phyloP scores from a whole-genome alignment of 2,797 vertebrate species.

The Thripadectes ignobilis region DNA sequence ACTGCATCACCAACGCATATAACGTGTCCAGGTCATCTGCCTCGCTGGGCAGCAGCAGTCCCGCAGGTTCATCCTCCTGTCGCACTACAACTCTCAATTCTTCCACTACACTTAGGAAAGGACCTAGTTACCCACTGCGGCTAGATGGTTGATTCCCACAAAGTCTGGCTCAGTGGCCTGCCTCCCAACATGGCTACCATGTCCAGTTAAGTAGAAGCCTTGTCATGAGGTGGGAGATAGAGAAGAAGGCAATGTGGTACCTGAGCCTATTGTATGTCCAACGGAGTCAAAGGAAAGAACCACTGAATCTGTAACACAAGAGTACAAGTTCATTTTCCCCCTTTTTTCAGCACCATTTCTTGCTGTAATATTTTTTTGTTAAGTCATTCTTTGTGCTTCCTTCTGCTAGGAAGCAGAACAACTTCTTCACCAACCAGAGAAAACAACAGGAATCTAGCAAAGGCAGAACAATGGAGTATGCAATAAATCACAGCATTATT shows the following conservation, averaged over 20 bases:
- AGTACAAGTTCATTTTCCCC: conserved; percentile 82
- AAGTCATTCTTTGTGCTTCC: not conserved
- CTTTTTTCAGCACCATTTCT: conserved; percentile 26
- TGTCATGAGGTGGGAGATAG: conserved; percentile 57
- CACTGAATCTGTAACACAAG: conserved; percentile 87
- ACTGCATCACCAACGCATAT: not conserved
- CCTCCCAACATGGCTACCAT: conserved; percentile 69
- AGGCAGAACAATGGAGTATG: not conserved
- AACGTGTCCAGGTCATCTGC: not conserved
- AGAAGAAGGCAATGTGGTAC: conserved; percentile 75
- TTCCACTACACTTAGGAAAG: not conserved
- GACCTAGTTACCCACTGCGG: not conserved
- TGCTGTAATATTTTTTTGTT: not conserved
- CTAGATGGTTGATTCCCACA: not conserved
- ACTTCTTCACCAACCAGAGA: not conserved
- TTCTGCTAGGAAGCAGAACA: not conserved
- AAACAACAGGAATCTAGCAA: not conserved
- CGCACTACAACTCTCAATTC: not conserved
- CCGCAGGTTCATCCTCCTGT: fast-evolving
- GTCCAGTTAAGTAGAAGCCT: conserved; percentile 36
- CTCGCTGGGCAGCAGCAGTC: not conserved
- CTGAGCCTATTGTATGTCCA: conserved; percentile 85
- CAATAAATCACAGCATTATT: not conserved
- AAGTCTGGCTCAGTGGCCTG: not conserved
- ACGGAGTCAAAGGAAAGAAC: conserved; percentile 85